Evolutionary conservation across 1,140 invertebrate genomes (phyloP).

Genomic region (Ganaspis sp.): DNA sequence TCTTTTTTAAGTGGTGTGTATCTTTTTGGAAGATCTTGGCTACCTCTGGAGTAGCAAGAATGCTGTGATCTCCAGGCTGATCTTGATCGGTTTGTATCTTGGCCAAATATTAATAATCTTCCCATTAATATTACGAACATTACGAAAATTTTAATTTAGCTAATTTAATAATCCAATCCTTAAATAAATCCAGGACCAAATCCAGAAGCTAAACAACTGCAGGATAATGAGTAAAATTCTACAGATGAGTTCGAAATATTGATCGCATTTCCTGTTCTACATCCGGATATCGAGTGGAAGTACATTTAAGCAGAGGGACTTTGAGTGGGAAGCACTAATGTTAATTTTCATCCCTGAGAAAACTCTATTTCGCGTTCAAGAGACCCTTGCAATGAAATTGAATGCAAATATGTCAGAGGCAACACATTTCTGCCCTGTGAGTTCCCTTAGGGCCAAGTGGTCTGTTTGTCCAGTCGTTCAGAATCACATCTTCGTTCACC

Average conservation of each 20-base stretch:
- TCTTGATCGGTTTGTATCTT: too few relatives aligned
- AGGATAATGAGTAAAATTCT: not conserved
- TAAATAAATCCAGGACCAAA: too few relatives aligned
- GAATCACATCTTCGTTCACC: constrained; percentile 34
- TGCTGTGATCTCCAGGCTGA: too few relatives aligned
- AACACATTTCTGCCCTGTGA: constrained; percentile 29
- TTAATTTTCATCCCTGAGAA: constrained; percentile 1
- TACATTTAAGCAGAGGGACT: not conserved
- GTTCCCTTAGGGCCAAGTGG: constrained; percentile 6
- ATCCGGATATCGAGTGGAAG: not conserved
- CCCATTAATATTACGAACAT: too few relatives aligned
- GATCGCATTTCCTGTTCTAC: not conserved
- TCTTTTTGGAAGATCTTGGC: too few relatives aligned
- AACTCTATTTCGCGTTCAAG: constrained; percentile 29
- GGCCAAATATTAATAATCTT: too few relatives aligned
- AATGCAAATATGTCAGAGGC: constrained; percentile 40
- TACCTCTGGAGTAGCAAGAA: too few relatives aligned
- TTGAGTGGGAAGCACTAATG: constrained; percentile 14
- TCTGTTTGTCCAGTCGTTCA: constrained; percentile 38
- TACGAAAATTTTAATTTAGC: too few relatives aligned
- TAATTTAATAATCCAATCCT: too few relatives aligned
- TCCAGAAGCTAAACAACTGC: not conserved
- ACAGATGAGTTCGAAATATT: not conserved
- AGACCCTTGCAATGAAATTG: constrained; percentile 39
- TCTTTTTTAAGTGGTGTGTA: too few relatives aligned